Evolutionary conservation across 2,797 vertebrate genomes (phyloP).

Genomic region (Dermochelys coriacea): DNA sequence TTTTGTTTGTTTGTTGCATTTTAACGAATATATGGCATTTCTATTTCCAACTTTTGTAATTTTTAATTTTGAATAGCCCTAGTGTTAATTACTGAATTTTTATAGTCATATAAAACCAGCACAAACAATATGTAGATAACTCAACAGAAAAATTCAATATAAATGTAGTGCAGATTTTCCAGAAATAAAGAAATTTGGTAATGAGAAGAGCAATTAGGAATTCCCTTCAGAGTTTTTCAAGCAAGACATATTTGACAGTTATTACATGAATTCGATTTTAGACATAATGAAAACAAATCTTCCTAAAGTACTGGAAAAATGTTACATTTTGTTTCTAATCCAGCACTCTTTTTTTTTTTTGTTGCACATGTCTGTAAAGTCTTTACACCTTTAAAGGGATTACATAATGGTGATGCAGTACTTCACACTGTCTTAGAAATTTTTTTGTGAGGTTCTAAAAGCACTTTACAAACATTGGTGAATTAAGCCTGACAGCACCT

Average conservation of each 20-base stretch:
- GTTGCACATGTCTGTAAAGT: not conserved
- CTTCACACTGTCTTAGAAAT: not conserved
- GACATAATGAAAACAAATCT: not conserved
- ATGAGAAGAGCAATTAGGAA: constrained; percentile 19
- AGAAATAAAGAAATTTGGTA: constrained; percentile 55
- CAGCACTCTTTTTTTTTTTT: not conserved
- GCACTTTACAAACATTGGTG: not conserved
- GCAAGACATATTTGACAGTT: not conserved
- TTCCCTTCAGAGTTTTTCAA: not conserved
- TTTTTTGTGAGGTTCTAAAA: constrained; percentile 22
- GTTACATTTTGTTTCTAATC: constrained; percentile 1
- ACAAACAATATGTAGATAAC: fast-evolving
- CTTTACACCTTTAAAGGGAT: not conserved
- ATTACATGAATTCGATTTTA: not conserved
- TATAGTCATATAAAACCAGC: constrained; percentile 16
- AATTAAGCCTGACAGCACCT: not conserved
- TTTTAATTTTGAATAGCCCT: constrained; percentile 29
- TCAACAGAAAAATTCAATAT: constrained; percentile 51
- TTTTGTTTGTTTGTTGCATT: constrained; percentile 34
- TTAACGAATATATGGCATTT: constrained; percentile 12
- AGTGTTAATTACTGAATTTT: constrained; percentile 41
- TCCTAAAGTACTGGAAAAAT: not conserved
- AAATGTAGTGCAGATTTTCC: constrained; percentile 33
- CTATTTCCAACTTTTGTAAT: constrained; percentile 31
- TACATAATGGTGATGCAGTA: not conserved